Evolutionary conservation across 2,888 invertebrate species (phyloP), one percentile per base, ranked within the genome.

Genomic region (Ichneumoninae sp.): DNA sequence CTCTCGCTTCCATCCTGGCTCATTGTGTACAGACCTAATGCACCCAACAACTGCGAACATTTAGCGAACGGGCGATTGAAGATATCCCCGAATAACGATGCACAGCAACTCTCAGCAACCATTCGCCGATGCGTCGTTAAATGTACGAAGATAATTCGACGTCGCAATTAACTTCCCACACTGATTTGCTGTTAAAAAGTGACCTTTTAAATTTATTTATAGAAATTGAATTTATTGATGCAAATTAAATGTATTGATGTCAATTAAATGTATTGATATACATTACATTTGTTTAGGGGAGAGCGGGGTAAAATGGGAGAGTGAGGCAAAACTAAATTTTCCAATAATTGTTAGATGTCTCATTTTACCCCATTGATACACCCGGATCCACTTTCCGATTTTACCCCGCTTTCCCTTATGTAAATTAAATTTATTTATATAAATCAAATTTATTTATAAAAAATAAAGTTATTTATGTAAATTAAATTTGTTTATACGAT

Each of bases 21-120:
- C 66, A 40, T 30, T 47, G 22, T 76, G 40, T 66, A 8, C 22
- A 8, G 3, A 65, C 4, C 76, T 62, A 74, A 70, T 78, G 80
- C 80, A 70, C 69, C 65, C 30, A 36, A 77, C 36, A 68, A 80
- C 74, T 81, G 57, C 69, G 22, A 47, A 76, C 50, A 65, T 81
- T 47, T 36, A 36, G 26, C 47, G 44, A 50, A 10, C 19, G 8
- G 13, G 69, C 19, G 33, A 30, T 62, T 54, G 52, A 50, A 47
- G 44, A 75, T 80, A 74, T 33, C 19, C 66, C 13, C 30, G 10
- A 47, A 52, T n/a, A 70, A 36, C 6, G 52, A 36, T 30, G 30
- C 13, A 22, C 13, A 50, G 33, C 3, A 19, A 52, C 52, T n/a
- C 52, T 52, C 19, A 6, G 19, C 19, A 10, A 0, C 50, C n/a